Evolutionary conservation across 2,797 vertebrate genomes (phyloP).

Genomic region (Tauraco hartlaubi): DNA sequence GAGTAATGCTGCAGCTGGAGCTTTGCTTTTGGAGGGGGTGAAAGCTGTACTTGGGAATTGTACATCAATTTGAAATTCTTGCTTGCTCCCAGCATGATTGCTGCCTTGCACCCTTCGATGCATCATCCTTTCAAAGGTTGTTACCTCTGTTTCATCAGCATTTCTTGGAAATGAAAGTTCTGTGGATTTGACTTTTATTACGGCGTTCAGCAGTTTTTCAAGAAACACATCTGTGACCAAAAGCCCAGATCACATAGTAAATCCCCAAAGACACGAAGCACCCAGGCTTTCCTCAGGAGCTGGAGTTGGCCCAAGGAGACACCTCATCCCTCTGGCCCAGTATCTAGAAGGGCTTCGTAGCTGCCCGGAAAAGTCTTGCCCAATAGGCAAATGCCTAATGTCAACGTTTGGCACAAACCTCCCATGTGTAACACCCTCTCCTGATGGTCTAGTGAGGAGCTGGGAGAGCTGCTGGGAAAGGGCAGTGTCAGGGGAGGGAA

Average conservation of each 20-base stretch:
- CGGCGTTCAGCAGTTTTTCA: fast-evolving
- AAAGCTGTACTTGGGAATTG: neutral
- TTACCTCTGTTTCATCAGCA: neutral
- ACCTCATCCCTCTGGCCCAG: neutral
- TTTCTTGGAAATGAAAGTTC: neutral
- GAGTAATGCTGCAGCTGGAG: conserved; percentile 19
- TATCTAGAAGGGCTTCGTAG: neutral
- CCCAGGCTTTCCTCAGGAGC: neutral
- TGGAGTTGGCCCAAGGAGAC: neutral
- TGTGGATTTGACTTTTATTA: neutral
- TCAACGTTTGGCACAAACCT: fast-evolving
- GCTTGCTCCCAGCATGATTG: fast-evolving
- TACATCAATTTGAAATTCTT: neutral
- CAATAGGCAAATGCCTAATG: neutral
- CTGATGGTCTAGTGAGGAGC: neutral
- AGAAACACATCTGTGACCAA: neutral
- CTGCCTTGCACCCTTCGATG: neutral
- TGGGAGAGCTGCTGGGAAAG: neutral
- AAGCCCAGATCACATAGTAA: neutral
- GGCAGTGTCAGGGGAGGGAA: neutral
- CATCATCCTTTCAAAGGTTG: neutral
- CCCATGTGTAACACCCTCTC: fast-evolving
- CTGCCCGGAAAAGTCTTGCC: neutral
- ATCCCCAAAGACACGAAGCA: neutral
- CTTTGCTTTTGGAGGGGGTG: neutral